phyloP scores from a whole-genome alignment of 1,140 invertebrate genomes.

The Drosophila carrolli region DNA sequence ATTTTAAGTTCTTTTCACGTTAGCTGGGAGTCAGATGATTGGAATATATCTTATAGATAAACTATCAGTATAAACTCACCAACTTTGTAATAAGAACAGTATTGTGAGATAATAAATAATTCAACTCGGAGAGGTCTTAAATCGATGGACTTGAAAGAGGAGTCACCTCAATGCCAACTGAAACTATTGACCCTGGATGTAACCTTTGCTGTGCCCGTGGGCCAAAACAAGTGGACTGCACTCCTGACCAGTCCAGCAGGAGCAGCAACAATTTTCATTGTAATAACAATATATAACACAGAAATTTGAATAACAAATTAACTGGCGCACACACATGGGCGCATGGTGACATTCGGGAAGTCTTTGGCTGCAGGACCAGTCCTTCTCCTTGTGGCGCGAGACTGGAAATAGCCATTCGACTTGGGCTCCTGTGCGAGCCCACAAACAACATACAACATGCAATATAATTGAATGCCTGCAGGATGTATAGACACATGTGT shows the following conservation, averaged over 20 bases:
- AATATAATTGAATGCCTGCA: constrained; percentile 81
- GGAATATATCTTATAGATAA: not conserved
- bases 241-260: constrained; percentile 25
- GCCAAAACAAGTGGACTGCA: constrained; percentile 50
- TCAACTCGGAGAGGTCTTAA: not conserved
- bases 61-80: not conserved
- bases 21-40: too few species aligned
- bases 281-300: constrained; percentile 83
- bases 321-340: constrained; percentile 52
- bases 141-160: not conserved
- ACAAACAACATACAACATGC: constrained; percentile 44
- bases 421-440: constrained; percentile 25
- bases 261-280: constrained; percentile 70
- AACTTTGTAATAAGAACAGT: not conserved
- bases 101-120: not conserved
- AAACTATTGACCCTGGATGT: constrained; percentile 42
- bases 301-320: constrained; percentile 83
- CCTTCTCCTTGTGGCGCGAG: constrained; percentile 46
- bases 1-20: too few species aligned
- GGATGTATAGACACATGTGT: constrained; percentile 49
- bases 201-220: constrained; percentile 46
- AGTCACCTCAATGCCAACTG: constrained; percentile 12
- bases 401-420: constrained; percentile 68
- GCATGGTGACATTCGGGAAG: constrained; percentile 51
- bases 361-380: constrained; percentile 20